Evolutionary conservation across 2,888 invertebrate species (phyloP), one percentile per base, ranked within the genome.

Genomic region (Yponomeuta sedellus): DNA sequence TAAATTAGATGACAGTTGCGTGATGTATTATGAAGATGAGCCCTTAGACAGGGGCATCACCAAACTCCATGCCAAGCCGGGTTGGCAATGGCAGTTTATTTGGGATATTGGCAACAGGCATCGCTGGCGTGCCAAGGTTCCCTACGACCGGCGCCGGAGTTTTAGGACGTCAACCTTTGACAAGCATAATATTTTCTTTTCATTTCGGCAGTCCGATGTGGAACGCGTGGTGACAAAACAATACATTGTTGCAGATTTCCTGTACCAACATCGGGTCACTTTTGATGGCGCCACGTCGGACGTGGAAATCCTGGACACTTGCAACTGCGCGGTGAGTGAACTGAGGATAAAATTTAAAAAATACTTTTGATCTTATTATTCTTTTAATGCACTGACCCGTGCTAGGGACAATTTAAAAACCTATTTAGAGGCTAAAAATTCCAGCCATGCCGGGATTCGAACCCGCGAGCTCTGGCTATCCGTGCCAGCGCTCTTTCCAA

Each of bases 241-340:
- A 12, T n/a, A 16, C 8, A 72, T 82, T 77, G 76, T 80, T 93
- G 70, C 94, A 95, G 95, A 95, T 93, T 95, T 95, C 82, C 92
- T 95, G 68, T 96, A 96, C 83, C 93, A 95, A 78, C 95, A 96
- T 81, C 94, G 94, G 74, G 94, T 95, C 69, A 94, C 94, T 69
- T 94, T 95, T 81, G 95, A 95, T 80, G 95, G 94, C 77, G 94
- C 94, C 70, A 93, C 94, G 69, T 95, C 95, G 68, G 95, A 95
- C 87, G 94, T 95, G 73, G 96, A 95, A 88, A 95, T 95, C 76
- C 90, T 95, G 85, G 96, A 95, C 85, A 95, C 95, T 70, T 95
- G 95, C 75, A 95, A 94, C 83, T 95, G 95, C 88, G 94, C 94
- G 92, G 96, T 96, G 92, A 94, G 93, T 92, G 71, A 20, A 58